These are phyloP conservation scores for Platyura marginata DNA, from an alignment of 1,140 invertebrate genomes.

Conservation along the genomic window DNA sequence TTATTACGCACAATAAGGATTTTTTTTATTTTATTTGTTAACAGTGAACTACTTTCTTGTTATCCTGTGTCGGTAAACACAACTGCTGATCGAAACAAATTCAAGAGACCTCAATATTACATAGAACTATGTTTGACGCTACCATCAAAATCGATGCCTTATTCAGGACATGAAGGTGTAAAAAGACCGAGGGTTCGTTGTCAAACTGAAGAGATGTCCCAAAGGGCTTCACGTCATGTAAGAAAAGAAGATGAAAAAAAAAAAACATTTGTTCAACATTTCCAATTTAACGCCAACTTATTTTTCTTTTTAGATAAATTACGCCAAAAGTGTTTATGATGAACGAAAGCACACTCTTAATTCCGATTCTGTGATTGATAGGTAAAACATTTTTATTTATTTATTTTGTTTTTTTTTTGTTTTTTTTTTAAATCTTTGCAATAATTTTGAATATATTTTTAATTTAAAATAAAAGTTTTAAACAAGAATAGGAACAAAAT, in stretches of 20 bases:
- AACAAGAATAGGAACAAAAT: too few species aligned
- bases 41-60: slow-evolving; percentile 18
- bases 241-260: too few species aligned
- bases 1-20: too few species aligned
- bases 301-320: slow-evolving; percentile 55
- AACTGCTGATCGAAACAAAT: slow-evolving; percentile 33
- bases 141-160: slow-evolving; percentile 20
- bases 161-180: slow-evolving; percentile 28
- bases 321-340: slow-evolving; percentile 70
- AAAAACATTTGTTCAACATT: too few species aligned
- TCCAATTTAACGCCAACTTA: not conserved
- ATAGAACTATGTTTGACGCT: slow-evolving; percentile 55
- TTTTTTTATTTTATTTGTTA: too few species aligned
- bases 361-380: slow-evolving; percentile 1
- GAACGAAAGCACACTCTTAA: slow-evolving; percentile 46
- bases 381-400: not conserved
- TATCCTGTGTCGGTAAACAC: slow-evolving; percentile 35
- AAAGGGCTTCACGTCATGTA: slow-evolving; percentile 45
- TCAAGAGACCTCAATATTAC: slow-evolving; percentile 38
- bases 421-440: too few species aligned
- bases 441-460: too few species aligned
- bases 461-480: too few species aligned
- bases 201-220: slow-evolving; percentile 58
- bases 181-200: slow-evolving; percentile 66
- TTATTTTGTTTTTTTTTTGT: not conserved